phyloP scores from a whole-genome alignment of 2,888 invertebrate species.

The Pyralis farinalis region DNA sequence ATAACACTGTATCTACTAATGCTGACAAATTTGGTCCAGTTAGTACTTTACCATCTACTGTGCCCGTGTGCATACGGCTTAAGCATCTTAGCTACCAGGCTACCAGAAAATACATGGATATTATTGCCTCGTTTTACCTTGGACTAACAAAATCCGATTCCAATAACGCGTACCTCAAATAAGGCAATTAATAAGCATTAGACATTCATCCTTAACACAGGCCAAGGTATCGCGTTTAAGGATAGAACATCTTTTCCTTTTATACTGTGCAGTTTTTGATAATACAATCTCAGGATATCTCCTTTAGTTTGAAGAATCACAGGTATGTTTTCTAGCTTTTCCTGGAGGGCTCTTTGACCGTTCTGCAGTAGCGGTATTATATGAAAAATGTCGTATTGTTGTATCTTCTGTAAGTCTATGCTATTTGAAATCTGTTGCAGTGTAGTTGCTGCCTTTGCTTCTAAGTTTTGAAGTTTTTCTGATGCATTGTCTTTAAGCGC shows the following conservation, averaged over 20 bases:
- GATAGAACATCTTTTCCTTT: constrained; percentile 25
- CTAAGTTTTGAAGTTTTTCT: constrained; percentile 30
- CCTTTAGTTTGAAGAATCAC: constrained; percentile 19
- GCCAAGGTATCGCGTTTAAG: constrained; percentile 31
- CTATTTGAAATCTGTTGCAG: constrained; percentile 35
- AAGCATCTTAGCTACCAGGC: too few relatives aligned
- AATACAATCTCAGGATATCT: constrained; percentile 19
- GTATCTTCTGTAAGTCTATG: constrained; percentile 43
- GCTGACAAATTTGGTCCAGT: too few relatives aligned
- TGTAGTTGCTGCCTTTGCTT: constrained; percentile 27
- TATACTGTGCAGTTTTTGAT: constrained; percentile 21
- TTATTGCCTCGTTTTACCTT: too few relatives aligned
- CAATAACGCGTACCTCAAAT: constrained; percentile 11
- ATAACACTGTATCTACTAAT: too few relatives aligned
- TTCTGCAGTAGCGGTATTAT: constrained; percentile 30
- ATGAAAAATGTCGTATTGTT: constrained; percentile 39
- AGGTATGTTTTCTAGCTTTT: constrained; percentile 17
- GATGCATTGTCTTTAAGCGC: constrained; percentile 46
- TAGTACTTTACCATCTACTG: too few relatives aligned
- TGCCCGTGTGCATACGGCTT: too few relatives aligned
- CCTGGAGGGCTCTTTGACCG: constrained; percentile 13
- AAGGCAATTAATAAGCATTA: not conserved
- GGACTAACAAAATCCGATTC: not conserved
- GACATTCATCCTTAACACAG: constrained; percentile 23
- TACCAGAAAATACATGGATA: too few relatives aligned